Conservation (phyloP, 2,888 invertebrate species). For the Lithophane semibrunnea region DNA sequence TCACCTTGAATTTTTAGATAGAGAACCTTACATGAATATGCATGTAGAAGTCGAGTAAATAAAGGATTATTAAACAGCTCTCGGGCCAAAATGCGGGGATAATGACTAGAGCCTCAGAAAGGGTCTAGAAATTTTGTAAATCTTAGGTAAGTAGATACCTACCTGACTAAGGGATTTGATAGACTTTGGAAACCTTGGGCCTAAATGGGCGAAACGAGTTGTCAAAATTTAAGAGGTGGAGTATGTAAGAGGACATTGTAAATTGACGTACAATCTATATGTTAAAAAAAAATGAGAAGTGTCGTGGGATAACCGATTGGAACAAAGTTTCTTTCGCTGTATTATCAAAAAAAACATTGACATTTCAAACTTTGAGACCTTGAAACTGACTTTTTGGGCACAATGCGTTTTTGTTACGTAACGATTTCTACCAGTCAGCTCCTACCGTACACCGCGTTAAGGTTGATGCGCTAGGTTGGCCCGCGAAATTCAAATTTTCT, state of each 20-base stretch:
- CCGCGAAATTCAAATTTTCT: no score
- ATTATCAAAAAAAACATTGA: no score
- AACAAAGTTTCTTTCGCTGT: no score
- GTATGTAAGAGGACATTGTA: conserved; percentile 1
- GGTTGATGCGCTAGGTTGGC: no score
- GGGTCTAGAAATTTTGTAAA: conserved; percentile 56
- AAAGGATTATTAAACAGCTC: conserved; percentile 45
- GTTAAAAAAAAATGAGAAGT: not conserved
- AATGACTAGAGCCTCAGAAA: conserved; percentile 44
- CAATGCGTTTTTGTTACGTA: no score
- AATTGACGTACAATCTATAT: not conserved
- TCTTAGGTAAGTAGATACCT: conserved; percentile 41
- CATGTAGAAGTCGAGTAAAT: conserved; percentile 32
- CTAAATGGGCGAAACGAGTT: conserved; percentile 26
- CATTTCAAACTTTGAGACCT: no score
- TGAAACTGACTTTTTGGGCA: no score
- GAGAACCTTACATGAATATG: conserved; percentile 38
- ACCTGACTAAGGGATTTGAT: conserved; percentile 47
- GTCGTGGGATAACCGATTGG: no score
- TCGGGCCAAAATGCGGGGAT: conserved; percentile 41
- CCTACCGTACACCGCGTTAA: no score
- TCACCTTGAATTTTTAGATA: conserved; percentile 10
- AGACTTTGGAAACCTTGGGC: conserved; percentile 9
- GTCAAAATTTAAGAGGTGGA: conserved; percentile 20
- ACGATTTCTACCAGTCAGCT: no score